These are phyloP conservation scores for Tetraneura akinire DNA, from an alignment of 1,140 invertebrate genomes.

Conservation along the genomic window DNA sequence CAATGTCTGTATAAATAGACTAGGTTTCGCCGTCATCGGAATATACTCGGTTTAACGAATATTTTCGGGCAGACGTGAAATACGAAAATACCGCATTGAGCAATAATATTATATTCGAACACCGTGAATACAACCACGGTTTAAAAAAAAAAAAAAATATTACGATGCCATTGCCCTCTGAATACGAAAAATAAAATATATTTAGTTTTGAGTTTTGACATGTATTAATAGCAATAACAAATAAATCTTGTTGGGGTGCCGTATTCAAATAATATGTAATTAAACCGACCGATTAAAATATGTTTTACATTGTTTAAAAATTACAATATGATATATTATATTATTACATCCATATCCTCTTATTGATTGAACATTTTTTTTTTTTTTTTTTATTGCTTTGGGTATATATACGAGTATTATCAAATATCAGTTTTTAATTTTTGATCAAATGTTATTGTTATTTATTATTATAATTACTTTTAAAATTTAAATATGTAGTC, in stretches of 20 bases:
- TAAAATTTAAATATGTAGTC: too few relatives aligned
- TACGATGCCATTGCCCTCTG: too few relatives aligned
- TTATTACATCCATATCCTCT: too few relatives aligned
- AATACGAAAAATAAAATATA: too few relatives aligned
- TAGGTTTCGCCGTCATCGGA: neutral
- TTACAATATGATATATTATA: too few relatives aligned
- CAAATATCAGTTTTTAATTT: too few relatives aligned
- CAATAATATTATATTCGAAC: neutral
- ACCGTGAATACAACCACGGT: neutral
- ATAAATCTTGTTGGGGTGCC: neutral
- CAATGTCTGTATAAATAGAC: slow-evolving; percentile 24
- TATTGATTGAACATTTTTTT: too few relatives aligned
- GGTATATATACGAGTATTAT: too few relatives aligned
- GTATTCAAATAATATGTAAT: neutral
- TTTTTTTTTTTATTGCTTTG: too few relatives aligned
- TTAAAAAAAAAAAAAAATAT: neutral
- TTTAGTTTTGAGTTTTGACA: neutral
- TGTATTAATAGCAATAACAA: neutral
- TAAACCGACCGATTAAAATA: neutral
- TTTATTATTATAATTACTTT: too few relatives aligned
- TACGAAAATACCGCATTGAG: neutral
- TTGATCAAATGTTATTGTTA: too few relatives aligned
- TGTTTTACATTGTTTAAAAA: too few relatives aligned
- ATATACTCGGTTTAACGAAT: slow-evolving; percentile 11
- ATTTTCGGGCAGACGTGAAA: neutral